phyloP scores from a whole-genome alignment of 2,113 vertebrate genomes.

The Ciconia stormi region DNA sequence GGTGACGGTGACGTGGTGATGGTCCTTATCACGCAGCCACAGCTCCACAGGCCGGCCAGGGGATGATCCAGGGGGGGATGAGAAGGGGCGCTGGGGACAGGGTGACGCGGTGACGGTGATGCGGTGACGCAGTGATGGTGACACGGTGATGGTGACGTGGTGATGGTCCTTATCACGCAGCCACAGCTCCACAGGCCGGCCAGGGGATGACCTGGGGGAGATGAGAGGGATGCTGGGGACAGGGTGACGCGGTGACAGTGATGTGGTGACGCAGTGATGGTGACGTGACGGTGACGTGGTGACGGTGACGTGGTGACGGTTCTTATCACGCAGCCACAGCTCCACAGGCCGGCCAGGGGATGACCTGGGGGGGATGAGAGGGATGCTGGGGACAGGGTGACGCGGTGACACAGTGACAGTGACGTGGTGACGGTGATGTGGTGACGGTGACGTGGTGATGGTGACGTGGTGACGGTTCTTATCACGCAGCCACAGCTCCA shows the following conservation, averaged over 20 bases:
- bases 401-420: background rate
- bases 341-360: background rate
- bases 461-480: background rate
- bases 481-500: slow-evolving; percentile 82
- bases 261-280: background rate
- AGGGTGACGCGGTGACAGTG: background rate
- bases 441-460: background rate
- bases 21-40: background rate
- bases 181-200: no score
- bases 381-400: background rate
- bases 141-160: background rate
- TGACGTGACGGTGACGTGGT: background rate
- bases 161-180: background rate
- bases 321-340: background rate
- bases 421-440: background rate
- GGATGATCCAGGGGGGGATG: no score
- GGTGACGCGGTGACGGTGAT: background rate
- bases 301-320: background rate
- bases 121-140: background rate
- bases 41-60: background rate
- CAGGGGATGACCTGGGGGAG: background rate
- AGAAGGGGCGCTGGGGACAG: no score
- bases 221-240: background rate
- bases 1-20: background rate
- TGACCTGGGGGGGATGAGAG: background rate